Base-by-base conservation (phyloP, 2,888 invertebrate species). In the Apotomis turbidana region DNA sequence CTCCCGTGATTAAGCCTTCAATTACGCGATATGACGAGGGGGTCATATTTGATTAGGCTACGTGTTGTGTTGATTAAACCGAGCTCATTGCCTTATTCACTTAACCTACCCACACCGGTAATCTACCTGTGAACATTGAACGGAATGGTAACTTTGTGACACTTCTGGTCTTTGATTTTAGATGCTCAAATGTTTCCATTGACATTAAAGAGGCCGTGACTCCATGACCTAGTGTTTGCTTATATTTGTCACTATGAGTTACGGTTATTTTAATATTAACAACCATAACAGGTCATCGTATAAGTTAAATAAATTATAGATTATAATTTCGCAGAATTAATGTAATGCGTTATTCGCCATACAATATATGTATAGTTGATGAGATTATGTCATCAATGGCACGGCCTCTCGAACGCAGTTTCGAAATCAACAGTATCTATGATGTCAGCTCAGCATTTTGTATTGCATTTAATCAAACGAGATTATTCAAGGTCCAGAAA, bases 1-100 rank as follows among this genome's bases (percentile, higher is more conserved):
- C 91, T 90, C 86, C 86, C 83, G 86, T 91, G 90, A 91, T 91
- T 91, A 91, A 91, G 88, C 87, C 89, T 91, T 91, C 91, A 90
- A 91, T 92, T 92, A 91, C 90, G 83, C 87, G 86, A 89, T 91
- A 90, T 90, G 89, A 89, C 89, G 88, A 89, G 88, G 87, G 91
- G 89, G 88, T 91, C 90, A 92, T 93, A 91, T 93, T 93, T 92
- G 92, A 92, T 92, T 91, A 93, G 89, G 87, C 87, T 88, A 89
- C 88, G 87, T 88, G 90, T 91, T 90, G 88, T 90, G 90, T 91
- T 91, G 90, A 92, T 93, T 92, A 92, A 92, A 91, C 88, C 85
- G 85, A 91, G 89, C 89, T 90, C 91, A 91, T 92, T 92, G 90
- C 90, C 87, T 88, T 90, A 91, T 89, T 90, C 88, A 87, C 86